Base-by-base conservation (phyloP, 2,797 vertebrate genomes). In the Cheracebus regulus region DNA sequence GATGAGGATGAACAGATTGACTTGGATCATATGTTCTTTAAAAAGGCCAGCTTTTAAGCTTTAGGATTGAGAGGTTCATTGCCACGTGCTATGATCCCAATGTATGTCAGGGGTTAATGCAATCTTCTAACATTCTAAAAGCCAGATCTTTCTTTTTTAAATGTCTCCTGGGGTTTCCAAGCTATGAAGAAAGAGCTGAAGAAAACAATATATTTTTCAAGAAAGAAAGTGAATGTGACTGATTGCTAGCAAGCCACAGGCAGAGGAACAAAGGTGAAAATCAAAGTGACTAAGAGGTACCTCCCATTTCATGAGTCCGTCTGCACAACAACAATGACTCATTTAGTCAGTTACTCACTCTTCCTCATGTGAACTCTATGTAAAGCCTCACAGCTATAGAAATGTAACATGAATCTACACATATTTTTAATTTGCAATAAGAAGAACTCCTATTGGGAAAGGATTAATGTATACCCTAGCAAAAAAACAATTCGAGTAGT, bases 51-150 rank as follows among this genome's bases (percentile, higher is more conserved):
- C 26, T 73, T 94, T 39, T 41, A 90, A 95, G 19, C 17, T 22
- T 73, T 82, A 48, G 57, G n/a, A 76, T 85, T 90, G 48, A 90
- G 70, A 95, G 48, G 36, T 85, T 75, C 36, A 46, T 78, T 87
- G 44, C 50, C 24, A 93, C 26, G 30, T 83, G 36, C 76, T 88
- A 67, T 82, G 41, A 82, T 72, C 33, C n/a, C 78, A 83, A 0
- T 28, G 41, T 55, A 30, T 30, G 36, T 67, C 48, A 76, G 78
- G 58, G 79, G 81, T 96, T 96, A 97, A 93, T 22, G 48, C 64
- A 93, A 84, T 96, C 81, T 94, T 93, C 79, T 76, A 50, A 72
- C 84, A 90, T 92, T 97, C 90, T 90, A 88, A 97, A 96, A 96
- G 30, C 70, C 57, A 93, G 76, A 95, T 95, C 93, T 95, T 92